Conservation (phyloP, 2,888 invertebrate genomes). For the Mythimna pallens region DNA sequence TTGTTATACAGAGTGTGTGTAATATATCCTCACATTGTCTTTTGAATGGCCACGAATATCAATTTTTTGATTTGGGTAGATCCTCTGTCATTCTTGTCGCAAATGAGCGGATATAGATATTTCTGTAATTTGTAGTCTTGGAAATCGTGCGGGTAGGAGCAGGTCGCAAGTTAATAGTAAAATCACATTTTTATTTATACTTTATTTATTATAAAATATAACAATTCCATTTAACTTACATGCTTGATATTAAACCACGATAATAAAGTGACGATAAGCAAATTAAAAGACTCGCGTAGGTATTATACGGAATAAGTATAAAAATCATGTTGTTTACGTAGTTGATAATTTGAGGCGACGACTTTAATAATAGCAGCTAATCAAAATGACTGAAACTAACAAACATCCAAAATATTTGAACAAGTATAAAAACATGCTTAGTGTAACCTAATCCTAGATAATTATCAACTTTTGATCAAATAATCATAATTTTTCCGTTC, state of each 20-base stretch:
- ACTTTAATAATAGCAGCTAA: constrained; percentile 9
- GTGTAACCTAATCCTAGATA: constrained; percentile 44
- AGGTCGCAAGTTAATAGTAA: neutral
- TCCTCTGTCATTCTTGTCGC: too few relatives aligned
- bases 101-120: too few relatives aligned
- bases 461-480: constrained; percentile 50
- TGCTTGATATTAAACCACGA: constrained; percentile 71
- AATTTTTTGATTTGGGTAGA: too few relatives aligned
- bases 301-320: constrained; percentile 43
- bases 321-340: constrained; percentile 22
- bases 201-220: constrained; percentile 88
- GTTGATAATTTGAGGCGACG: constrained; percentile 1
- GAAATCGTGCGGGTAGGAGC: too few relatives aligned
- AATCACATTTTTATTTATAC: constrained; percentile 66
- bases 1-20: too few relatives aligned
- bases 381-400: constrained; percentile 21
- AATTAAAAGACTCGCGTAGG: constrained; percentile 45
- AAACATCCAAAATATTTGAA: constrained; percentile 22
- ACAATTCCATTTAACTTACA: constrained; percentile 82
- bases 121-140: neutral
- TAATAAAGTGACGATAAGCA: constrained; percentile 64
- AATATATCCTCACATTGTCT: too few relatives aligned
- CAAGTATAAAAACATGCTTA: constrained; percentile 39
- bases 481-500: constrained; percentile 30
- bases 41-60: too few relatives aligned